phyloP scores from a whole-genome alignment of 2,888 invertebrate species.

The Helicoverpa assulta region DNA sequence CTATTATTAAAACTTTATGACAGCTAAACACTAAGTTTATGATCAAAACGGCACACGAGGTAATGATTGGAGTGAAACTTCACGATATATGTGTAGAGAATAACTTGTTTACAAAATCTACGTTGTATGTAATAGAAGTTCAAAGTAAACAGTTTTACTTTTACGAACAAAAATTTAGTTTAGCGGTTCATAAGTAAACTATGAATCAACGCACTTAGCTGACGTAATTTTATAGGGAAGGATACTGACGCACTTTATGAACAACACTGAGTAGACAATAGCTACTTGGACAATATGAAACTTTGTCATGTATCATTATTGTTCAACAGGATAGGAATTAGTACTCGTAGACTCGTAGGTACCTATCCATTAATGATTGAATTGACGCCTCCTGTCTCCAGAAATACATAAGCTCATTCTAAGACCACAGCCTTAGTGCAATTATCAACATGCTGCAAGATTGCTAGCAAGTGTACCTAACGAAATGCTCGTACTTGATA shows the following conservation, averaged over 20 bases:
- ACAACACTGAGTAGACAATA: background rate
- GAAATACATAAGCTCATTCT: background rate
- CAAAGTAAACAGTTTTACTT: slow-evolving; percentile 28
- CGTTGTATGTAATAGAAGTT: slow-evolving; percentile 14
- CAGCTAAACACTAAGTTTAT: background rate
- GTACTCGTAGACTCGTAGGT: too few relatives aligned
- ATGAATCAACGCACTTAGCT: slow-evolving; percentile 51
- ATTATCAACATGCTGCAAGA: slow-evolving; percentile 47
- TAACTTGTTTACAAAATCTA: slow-evolving; percentile 17
- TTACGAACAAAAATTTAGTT: slow-evolving; percentile 30
- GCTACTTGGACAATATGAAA: background rate
- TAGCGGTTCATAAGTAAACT: slow-evolving; percentile 33
- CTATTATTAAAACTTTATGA: slow-evolving; percentile 10
- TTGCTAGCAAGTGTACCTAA: slow-evolving; percentile 23
- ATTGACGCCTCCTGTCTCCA: background rate
- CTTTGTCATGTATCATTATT: too few relatives aligned
- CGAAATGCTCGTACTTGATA: slow-evolving; percentile 53
- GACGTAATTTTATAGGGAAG: slow-evolving; percentile 54
- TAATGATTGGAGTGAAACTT: slow-evolving; percentile 24
- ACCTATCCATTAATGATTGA: too few relatives aligned
- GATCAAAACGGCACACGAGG: slow-evolving; percentile 14
- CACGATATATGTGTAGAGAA: slow-evolving; percentile 13
- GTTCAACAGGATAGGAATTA: background rate
- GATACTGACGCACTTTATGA: slow-evolving; percentile 46
- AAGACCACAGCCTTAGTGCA: slow-evolving; percentile 7